Evolutionary conservation across 2,113 vertebrate species (phyloP).

Genomic region (Oncorhynchus keta): DNA sequence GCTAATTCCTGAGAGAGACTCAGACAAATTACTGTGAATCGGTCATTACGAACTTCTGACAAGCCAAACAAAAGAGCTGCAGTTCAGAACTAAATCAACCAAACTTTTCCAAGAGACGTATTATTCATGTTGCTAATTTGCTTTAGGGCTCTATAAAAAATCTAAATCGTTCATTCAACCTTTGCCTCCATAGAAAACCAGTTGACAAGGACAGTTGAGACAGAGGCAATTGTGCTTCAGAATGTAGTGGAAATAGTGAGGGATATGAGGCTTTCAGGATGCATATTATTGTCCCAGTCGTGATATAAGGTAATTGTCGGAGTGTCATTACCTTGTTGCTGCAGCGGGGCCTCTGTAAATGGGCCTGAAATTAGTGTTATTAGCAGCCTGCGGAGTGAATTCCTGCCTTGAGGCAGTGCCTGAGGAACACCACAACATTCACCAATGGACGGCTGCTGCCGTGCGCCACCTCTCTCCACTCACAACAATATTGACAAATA

Average conservation of each 20-base stretch:
- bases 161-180: no score
- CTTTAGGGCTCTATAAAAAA: no score
- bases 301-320: constrained; percentile 30
- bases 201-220: not conserved
- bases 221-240: not conserved
- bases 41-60: not conserved
- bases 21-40: not conserved
- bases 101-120: no score
- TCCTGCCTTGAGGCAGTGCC: constrained; percentile 20
- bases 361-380: constrained; percentile 29
- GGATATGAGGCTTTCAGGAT: not conserved
- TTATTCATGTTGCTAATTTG: no score
- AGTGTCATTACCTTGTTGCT: constrained; percentile 10
- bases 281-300: not conserved
- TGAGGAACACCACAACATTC: constrained; percentile 24
- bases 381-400: constrained; percentile 39
- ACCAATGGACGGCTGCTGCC: constrained; percentile 34
- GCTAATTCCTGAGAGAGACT: not conserved
- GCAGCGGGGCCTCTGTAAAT: not conserved
- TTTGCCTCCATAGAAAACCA: no score
- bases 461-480: not conserved
- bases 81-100: no score
- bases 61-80: not conserved
- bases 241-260: not conserved
- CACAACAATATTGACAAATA: no score